Evolutionary conservation across 2,113 vertebrate species (phyloP).

Genomic region (Cariama cristata): DNA sequence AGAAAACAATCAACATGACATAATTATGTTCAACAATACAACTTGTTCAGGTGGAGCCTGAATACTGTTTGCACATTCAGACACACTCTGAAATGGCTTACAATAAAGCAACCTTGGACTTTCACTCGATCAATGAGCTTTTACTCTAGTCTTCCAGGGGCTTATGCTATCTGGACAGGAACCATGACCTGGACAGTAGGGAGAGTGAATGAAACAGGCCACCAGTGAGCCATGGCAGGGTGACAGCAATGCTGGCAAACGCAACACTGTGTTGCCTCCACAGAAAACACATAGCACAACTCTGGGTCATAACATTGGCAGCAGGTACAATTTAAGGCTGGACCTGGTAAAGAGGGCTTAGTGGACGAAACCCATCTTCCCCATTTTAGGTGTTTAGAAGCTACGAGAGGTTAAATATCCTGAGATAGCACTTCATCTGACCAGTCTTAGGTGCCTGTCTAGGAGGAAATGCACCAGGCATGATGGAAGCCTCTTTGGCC

Average conservation of each 20-base stretch:
- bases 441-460: neutral
- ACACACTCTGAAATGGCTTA: neutral
- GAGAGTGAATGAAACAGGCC: neutral
- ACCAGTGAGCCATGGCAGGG: neutral
- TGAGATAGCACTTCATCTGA: neutral
- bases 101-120: neutral
- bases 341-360: neutral
- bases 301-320: neutral
- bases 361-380: neutral
- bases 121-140: neutral
- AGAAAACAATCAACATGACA: neutral
- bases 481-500: accelerated
- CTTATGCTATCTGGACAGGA: neutral
- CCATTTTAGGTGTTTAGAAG: neutral
- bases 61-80: neutral
- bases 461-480: neutral
- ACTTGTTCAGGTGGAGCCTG: neutral
- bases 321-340: neutral
- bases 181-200: neutral
- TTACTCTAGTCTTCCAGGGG: neutral
- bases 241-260: neutral
- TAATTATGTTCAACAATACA: neutral
- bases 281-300: neutral
- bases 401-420: neutral
- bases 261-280: accelerated